These are phyloP conservation scores for Dryadula phaetusa DNA, from an alignment of 2,888 invertebrate species.

Conservation along the genomic window DNA sequence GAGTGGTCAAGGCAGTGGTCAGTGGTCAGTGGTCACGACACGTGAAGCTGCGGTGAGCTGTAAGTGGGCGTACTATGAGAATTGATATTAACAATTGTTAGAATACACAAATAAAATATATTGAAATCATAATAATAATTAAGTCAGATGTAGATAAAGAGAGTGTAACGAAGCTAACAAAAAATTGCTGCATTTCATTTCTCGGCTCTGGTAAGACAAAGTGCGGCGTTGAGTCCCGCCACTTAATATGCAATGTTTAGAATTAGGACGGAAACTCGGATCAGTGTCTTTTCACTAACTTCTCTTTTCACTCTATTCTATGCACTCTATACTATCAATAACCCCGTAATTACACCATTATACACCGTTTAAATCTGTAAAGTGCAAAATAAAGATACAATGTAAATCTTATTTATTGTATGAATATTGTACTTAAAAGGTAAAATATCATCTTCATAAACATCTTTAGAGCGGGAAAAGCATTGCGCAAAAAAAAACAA, in stretches of 20 bases:
- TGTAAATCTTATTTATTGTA: not conserved
- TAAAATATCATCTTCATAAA: not conserved
- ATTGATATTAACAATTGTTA: not conserved
- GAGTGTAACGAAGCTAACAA: too few relatives aligned
- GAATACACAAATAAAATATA: too few relatives aligned
- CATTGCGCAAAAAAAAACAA: not conserved
- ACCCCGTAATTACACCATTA: not conserved
- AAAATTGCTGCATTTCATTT: too few relatives aligned
- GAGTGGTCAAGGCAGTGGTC: not conserved
- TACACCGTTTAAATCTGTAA: not conserved
- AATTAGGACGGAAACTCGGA: too few relatives aligned
- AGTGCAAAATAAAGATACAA: not conserved
- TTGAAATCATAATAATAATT: too few relatives aligned
- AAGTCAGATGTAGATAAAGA: too few relatives aligned
- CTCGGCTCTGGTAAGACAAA: too few relatives aligned
- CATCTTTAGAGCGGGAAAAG: not conserved
- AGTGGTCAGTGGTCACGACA: not conserved
- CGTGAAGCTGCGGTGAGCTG: not conserved
- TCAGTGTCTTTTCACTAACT: too few relatives aligned
- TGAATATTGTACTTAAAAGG: slow-evolving; percentile 4
- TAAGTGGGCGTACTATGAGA: not conserved
- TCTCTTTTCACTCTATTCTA: too few relatives aligned
- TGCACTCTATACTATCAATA: too few relatives aligned
- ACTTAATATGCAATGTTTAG: too few relatives aligned
- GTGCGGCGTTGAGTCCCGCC: too few relatives aligned